Percentiles rank a stretch among this genome's conserved stretches.
Evolutionary conservation across 2,888 invertebrate species (phyloP).

Genomic region (Zelleria hepariella): DNA sequence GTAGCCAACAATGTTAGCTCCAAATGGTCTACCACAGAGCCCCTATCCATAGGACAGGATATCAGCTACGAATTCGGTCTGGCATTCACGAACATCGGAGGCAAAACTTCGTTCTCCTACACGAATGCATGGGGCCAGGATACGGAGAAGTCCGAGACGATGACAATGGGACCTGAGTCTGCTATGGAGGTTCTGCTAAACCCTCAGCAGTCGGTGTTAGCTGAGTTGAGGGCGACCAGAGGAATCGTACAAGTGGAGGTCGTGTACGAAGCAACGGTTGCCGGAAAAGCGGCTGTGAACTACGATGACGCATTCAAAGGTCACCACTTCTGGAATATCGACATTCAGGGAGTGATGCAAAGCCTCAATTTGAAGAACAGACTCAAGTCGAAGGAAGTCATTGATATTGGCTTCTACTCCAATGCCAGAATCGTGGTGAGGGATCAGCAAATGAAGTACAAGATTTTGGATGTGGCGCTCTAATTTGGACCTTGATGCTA

Average conservation of each 20-base stretch:
- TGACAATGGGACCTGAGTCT: neutral
- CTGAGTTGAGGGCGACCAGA: slow-evolving; percentile 17
- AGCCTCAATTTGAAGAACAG: slow-evolving; percentile 12
- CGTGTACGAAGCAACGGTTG: slow-evolving; percentile 18
- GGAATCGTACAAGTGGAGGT: slow-evolving; percentile 24
- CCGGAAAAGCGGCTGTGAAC: slow-evolving; percentile 20
- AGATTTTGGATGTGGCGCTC: slow-evolving; percentile 9
- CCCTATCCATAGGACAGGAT: slow-evolving; percentile 18
- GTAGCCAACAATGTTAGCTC: slow-evolving; percentile 23
- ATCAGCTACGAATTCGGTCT: slow-evolving; percentile 22
- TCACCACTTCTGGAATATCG: slow-evolving; percentile 22
- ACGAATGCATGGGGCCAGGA: slow-evolving; percentile 11
- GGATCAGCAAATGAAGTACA: slow-evolving; percentile 12
- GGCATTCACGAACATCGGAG: slow-evolving; percentile 10
- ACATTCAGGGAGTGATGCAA: slow-evolving; percentile 17
- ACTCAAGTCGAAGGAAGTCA: slow-evolving; percentile 17
- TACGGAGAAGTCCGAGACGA: neutral
- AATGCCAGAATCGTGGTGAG: slow-evolving; percentile 18
- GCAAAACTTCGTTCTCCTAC: slow-evolving; percentile 16
- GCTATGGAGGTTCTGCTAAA: neutral
- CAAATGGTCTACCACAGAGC: slow-evolving; percentile 21
- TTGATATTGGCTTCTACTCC: slow-evolving; percentile 24
- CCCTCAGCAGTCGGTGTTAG: neutral
- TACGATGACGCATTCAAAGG: slow-evolving; percentile 16
- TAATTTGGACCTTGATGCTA: too few species aligned